phyloP scores from a whole-genome alignment of 2,113 vertebrate genomes.

The Nothoprocta pentlandii region DNA sequence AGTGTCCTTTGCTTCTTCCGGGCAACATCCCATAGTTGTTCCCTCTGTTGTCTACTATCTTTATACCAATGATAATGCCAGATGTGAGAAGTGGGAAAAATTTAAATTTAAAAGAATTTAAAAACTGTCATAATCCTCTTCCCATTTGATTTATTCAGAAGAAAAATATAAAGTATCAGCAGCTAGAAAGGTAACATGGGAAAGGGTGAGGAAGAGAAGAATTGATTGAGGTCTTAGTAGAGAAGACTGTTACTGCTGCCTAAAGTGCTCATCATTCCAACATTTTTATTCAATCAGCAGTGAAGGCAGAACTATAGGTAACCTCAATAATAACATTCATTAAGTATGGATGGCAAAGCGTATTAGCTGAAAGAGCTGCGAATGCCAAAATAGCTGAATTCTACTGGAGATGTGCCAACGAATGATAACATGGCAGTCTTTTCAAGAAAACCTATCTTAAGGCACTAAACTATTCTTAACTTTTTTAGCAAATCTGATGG shows the following conservation, averaged over 20 bases:
- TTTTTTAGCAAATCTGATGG: conserved; percentile 1
- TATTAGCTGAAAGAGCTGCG: conserved; percentile 32
- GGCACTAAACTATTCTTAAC: conserved; percentile 10
- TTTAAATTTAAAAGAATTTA: background rate
- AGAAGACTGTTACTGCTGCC: background rate
- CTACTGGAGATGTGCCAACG: conserved; percentile 48
- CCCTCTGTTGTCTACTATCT: background rate
- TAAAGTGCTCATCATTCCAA: background rate
- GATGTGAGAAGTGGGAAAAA: background rate
- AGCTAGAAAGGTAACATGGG: background rate
- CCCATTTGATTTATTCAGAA: background rate
- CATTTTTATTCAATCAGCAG: background rate
- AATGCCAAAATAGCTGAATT: conserved; percentile 54
- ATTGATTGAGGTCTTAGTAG: background rate
- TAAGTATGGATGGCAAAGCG: conserved; percentile 51
- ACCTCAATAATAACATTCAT: conserved; percentile 46
- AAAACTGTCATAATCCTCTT: background rate
- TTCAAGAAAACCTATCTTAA: conserved; percentile 49
- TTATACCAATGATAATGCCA: background rate
- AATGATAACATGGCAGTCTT: conserved; percentile 42
- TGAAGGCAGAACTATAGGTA: conserved; percentile 41
- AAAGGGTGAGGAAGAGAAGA: background rate
- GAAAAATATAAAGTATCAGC: background rate
- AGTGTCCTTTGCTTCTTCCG: background rate
- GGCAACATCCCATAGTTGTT: background rate